phyloP scores from a whole-genome alignment of 2,888 invertebrate species.

The Volucella bombylans region DNA sequence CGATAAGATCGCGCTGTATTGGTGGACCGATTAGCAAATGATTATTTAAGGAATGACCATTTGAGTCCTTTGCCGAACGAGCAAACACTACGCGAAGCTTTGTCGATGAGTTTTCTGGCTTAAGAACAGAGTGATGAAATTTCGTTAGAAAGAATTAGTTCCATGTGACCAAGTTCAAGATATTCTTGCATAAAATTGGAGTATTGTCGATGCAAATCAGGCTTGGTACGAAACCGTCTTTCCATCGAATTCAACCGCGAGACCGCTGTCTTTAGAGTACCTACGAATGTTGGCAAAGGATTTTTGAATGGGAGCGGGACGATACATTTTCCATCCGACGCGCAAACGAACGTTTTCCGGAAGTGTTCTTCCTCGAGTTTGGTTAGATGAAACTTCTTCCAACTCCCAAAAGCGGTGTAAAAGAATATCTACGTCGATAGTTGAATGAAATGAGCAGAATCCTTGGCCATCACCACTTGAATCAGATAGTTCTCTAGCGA shows the following conservation, averaged over 20 bases:
- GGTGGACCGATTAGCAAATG: constrained; percentile 51
- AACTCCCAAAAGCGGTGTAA: constrained; percentile 5
- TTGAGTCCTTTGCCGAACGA: constrained; percentile 51
- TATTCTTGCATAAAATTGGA: too few relatives aligned
- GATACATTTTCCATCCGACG: neutral
- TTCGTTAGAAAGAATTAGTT: too few relatives aligned
- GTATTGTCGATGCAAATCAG: too few relatives aligned
- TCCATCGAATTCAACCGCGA: too few relatives aligned
- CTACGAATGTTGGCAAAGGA: too few relatives aligned
- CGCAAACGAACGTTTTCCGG: constrained; percentile 43
- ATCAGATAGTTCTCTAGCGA: constrained; percentile 26
- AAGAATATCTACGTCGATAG: neutral
- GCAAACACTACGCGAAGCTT: constrained; percentile 61
- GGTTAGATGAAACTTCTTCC: constrained; percentile 26
- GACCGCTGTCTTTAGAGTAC: too few relatives aligned
- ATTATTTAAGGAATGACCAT: constrained; percentile 43
- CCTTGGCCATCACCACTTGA: neutral
- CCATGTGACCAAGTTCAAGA: too few relatives aligned
- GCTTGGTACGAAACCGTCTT: too few relatives aligned
- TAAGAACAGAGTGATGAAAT: constrained; percentile 67
- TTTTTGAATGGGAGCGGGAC: too few relatives aligned
- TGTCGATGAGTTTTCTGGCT: constrained; percentile 54
- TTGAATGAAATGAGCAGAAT: neutral
- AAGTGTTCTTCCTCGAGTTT: constrained; percentile 42
- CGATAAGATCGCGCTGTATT: constrained; percentile 59